Conservation (phyloP, 2,113 vertebrate species). For the Trachemys scripta region DNA sequence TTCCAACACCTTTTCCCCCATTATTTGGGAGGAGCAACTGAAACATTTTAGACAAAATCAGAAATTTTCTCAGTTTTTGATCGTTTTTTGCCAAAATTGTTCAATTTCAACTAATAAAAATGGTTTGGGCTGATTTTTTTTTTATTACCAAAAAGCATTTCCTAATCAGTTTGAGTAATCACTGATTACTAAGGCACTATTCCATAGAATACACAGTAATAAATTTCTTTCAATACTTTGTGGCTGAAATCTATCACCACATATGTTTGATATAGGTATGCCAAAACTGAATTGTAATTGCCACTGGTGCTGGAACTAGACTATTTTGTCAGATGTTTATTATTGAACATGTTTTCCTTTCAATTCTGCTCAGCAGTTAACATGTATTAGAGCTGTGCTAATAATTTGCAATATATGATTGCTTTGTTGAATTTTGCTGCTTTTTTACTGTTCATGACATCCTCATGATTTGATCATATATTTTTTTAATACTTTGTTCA, state of each 20-base stretch:
- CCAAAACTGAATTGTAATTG: not conserved
- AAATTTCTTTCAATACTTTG: not conserved
- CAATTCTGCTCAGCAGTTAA: not conserved
- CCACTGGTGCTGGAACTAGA: not conserved
- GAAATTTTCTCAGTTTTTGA: not conserved
- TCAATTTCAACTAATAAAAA: too few species aligned
- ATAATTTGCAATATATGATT: not conserved
- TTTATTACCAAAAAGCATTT: not conserved
- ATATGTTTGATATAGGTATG: not conserved
- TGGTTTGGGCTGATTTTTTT: not conserved
- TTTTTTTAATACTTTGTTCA: not conserved
- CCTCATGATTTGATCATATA: not conserved
- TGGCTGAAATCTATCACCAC: not conserved
- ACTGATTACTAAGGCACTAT: not conserved
- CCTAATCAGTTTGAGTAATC: not conserved
- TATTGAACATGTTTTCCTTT: not conserved
- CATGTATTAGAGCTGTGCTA: not conserved
- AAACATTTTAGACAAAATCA: not conserved
- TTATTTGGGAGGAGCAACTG: not conserved
- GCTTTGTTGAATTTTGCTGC: not conserved
- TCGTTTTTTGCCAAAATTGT: too few species aligned
- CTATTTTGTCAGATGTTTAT: not conserved
- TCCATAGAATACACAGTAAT: not conserved
- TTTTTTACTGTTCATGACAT: not conserved
- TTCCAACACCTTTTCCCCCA: not conserved